Evolutionary conservation across 2,113 vertebrate species (phyloP).

Genomic region (Eulacestoma nigropectus): DNA sequence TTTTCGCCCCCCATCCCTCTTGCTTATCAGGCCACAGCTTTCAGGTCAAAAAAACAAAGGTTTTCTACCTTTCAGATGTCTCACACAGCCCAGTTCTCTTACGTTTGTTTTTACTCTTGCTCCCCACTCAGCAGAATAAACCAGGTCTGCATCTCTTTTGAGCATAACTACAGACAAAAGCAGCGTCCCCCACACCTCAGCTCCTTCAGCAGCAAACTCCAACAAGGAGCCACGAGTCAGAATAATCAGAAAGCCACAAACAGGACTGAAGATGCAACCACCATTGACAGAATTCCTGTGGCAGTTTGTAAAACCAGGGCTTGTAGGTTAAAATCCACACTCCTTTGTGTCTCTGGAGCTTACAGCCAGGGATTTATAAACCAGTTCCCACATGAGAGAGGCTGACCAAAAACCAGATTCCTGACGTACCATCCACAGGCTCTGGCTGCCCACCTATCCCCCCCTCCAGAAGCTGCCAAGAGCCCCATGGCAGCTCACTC

Average conservation of each 20-base stretch:
- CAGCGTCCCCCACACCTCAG: not conserved
- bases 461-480: not conserved
- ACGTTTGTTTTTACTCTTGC: rapidly evolving
- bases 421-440: rapidly evolving
- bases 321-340: rapidly evolving
- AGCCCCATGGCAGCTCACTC: rapidly evolving
- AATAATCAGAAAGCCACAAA: rapidly evolving
- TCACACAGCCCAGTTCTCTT: not conserved
- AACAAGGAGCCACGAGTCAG: rapidly evolving
- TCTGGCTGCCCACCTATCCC: not conserved
- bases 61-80: not conserved
- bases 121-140: not conserved
- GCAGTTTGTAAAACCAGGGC: rapidly evolving
- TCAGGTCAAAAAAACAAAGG: rapidly evolving
- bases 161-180: rapidly evolving
- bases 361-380: rapidly evolving
- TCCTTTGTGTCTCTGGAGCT: not conserved
- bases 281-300: rapidly evolving
- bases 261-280: rapidly evolving
- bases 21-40: not conserved
- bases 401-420: rapidly evolving
- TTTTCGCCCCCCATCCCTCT: rapidly evolving
- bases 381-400: rapidly evolving
- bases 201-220: not conserved
- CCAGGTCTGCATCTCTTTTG: rapidly evolving